A percentile compares a stretch with the other conserved stretches of the same genome.
Conservation (phyloP, 2,888 invertebrate genomes). For the Platerodrilus igneus region DNA sequence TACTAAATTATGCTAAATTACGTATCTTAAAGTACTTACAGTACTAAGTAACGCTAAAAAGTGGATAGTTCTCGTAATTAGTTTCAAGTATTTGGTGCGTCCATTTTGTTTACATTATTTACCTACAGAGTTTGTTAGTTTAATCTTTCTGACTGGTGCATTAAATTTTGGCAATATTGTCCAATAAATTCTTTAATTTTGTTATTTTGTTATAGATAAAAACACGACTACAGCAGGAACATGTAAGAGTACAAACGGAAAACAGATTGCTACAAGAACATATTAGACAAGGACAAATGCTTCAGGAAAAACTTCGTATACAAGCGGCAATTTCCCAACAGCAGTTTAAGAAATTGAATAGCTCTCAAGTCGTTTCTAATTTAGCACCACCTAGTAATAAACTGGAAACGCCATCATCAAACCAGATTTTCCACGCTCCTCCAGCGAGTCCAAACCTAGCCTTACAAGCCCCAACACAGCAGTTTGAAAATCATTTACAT, state of each 20-base stretch:
- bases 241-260: conserved; percentile 42
- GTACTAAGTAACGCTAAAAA: too few relatives aligned
- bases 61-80: too few relatives aligned
- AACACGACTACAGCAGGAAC: conserved; percentile 44
- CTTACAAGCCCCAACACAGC: background rate
- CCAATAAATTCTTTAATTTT: background rate
- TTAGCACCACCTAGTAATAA: conserved; percentile 14
- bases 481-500: background rate
- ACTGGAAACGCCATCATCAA: conserved; percentile 21
- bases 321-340: conserved; percentile 37
- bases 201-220: conserved; percentile 39
- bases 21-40: too few relatives aligned
- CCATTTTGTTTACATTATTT: too few relatives aligned
- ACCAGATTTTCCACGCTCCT: conserved; percentile 6
- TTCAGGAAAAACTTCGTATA: conserved; percentile 44
- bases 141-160: too few relatives aligned
- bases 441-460: too few relatives aligned
- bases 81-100: too few relatives aligned
- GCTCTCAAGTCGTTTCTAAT: background rate
- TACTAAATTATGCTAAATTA: too few relatives aligned
- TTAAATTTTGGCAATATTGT: background rate
- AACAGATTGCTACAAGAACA: conserved; percentile 44
- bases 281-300: conserved; percentile 41
- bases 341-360: background rate
- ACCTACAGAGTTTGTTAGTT: too few relatives aligned